A percentile compares a stretch with the other conserved stretches of the same genome.
phyloP scores from a whole-genome alignment of 2,113 vertebrate genomes.

The Bambusicola thoracicus region DNA sequence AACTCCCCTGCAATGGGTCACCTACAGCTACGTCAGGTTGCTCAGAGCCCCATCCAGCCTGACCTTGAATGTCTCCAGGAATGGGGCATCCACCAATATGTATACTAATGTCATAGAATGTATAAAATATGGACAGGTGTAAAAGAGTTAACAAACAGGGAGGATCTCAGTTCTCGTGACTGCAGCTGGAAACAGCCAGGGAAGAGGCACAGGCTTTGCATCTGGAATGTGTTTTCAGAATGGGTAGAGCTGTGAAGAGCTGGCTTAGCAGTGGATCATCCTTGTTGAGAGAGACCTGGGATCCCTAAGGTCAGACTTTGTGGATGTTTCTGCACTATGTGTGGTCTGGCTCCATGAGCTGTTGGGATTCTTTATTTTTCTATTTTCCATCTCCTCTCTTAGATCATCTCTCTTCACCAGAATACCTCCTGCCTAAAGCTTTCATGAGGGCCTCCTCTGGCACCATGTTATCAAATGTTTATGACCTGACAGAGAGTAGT shows the following conservation, averaged over 20 bases:
- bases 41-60: too few species aligned
- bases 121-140: not conserved
- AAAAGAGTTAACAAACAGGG: not conserved
- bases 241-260: not conserved
- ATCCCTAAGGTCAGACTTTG: not conserved
- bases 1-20: too few species aligned
- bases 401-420: not conserved
- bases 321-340: not conserved
- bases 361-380: not conserved
- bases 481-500: not conserved
- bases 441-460: not conserved
- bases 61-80: too few species aligned
- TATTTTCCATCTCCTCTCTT: not conserved
- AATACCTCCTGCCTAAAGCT: not conserved
- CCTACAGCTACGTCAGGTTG: too few species aligned
- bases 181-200: not conserved
- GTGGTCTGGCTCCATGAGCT: not conserved
- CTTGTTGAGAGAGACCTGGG: not conserved
- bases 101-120: not conserved
- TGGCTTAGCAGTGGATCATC: not conserved
- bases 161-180: not conserved
- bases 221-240: not conserved
- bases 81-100: too few species aligned
- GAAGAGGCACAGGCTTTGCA: not conserved
- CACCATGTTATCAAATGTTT: not conserved